These are phyloP conservation scores for Antheraea mylitta DNA, from an alignment of 1,140 invertebrate genomes.

Conservation along the genomic window DNA sequence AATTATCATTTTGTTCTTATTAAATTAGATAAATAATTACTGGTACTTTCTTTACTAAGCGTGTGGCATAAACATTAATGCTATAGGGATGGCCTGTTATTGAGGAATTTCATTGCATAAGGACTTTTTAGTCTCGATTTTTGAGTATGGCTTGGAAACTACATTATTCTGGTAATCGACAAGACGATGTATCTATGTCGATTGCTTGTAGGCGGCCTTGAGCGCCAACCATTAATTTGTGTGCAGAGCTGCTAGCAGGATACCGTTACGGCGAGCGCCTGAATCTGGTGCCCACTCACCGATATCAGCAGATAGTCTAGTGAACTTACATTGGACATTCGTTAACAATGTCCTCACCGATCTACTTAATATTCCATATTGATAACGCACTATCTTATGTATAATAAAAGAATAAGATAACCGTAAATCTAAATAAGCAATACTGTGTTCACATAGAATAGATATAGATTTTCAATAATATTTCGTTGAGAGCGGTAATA, in stretches of 20 bases:
- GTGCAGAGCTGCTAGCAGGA: conserved; percentile 58
- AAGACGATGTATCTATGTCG: conserved; percentile 74
- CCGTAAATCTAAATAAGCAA: neutral
- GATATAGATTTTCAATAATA: too few species aligned
- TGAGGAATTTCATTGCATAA: conserved; percentile 33
- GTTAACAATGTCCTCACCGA: conserved; percentile 26
- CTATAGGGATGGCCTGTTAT: conserved; percentile 25
- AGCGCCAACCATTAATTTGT: conserved; percentile 72
- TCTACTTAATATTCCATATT: conserved; percentile 19
- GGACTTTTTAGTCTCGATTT: conserved; percentile 68
- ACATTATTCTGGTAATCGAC: conserved; percentile 66
- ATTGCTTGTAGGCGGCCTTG: conserved; percentile 74
- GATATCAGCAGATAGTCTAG: conserved; percentile 40
- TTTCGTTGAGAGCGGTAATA: too few species aligned
- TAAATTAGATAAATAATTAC: conserved; percentile 42
- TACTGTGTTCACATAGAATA: too few species aligned
- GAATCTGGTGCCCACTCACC: conserved; percentile 52
- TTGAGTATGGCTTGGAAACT: conserved; percentile 50
- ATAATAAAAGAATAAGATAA: neutral
- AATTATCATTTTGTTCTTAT: conserved; percentile 40
- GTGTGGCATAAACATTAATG: conserved; percentile 13
- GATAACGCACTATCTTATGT: neutral
- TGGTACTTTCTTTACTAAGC: conserved; percentile 25
- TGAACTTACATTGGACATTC: conserved; percentile 29
- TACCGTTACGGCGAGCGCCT: conserved; percentile 66